Base-by-base conservation (phyloP, 2,797 vertebrate genomes). In the Pantherophis alleghaniensis region DNA sequence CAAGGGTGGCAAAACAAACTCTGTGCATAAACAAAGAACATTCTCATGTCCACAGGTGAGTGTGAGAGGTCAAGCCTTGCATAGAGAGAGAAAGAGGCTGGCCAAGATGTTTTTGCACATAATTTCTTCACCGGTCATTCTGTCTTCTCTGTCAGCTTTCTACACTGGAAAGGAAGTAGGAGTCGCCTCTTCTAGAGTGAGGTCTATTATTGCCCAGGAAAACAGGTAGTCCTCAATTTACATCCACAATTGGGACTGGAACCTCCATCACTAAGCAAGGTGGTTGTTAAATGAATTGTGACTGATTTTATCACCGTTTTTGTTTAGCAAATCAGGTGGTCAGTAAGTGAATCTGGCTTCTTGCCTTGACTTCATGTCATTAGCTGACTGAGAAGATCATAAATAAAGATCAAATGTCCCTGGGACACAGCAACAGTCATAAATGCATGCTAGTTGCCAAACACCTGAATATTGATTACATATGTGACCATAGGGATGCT, bases 1-100 rank as follows among this genome's bases (percentile, higher is more conserved):
- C 90, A 57, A 69, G 89, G 93, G 51, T 91, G 93, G 90, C 87
- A 93, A 93, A 91, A 93, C 93, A 91, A 93, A 93, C 90, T 91
- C 93, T 93, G 93, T 88, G 59, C 87, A 66, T 93, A 90, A 91
- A 91, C 93, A 86, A 93, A 93, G 93, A 89, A 86, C 47, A 51
- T 87, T 93, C 93, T 93, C 59, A 93, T 93, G 93, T 93, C 89
- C 90, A 86, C 90, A 93, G 87, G 26, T 91, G 56, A 74, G 32
- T 60, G 90, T 91, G 90, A 91, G 90, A 89, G 87, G 69, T 69
- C 87, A 83, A 83, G 79, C 20, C 32, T 86, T 5, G 7, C 47
- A 28, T 56, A 18, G 55, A 79, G 66, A 13, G 86, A 55, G 86
- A 55, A 66, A 32, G 32, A 69, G 63, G 56, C 13, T 37, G 2